Evolutionary conservation across 1,140 invertebrate genomes (phyloP).

Genomic region (Ceratitis capitata): DNA sequence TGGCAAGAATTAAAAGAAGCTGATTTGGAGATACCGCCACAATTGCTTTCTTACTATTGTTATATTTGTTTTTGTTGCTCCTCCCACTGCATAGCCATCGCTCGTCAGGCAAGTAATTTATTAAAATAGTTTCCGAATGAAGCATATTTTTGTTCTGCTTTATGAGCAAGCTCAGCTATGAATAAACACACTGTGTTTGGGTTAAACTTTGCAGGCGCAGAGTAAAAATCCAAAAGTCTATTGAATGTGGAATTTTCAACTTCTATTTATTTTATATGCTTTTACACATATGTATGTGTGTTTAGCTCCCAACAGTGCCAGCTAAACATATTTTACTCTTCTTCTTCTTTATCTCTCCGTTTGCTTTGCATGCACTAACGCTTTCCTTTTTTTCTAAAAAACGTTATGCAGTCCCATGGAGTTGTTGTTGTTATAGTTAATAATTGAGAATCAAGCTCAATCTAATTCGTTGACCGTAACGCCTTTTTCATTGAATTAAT

Average conservation of each 20-base stretch:
- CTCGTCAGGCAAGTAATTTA: not conserved
- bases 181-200: no score
- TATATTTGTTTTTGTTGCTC: not conserved
- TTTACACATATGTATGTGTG: not conserved
- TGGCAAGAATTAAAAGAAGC: not conserved
- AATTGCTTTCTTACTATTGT: not conserved
- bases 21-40: not conserved
- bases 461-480: constrained; percentile 36
- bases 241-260: constrained; percentile 25
- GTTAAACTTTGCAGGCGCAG: no score
- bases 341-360: not conserved
- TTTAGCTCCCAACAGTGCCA: constrained; percentile 1
- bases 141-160: constrained; percentile 30
- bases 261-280: constrained; percentile 26
- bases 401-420: not conserved
- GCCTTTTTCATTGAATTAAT: constrained; percentile 14
- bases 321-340: no score
- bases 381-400: not conserved
- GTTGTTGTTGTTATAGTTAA: not conserved
- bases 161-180: not conserved
- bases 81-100: not conserved
- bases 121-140: constrained; percentile 20
- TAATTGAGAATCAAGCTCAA: constrained; percentile 25
- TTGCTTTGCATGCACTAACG: not conserved
- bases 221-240: no score